Evolutionary conservation across 2,113 vertebrate species (phyloP).

Genomic region (Scalopus aquaticus): DNA sequence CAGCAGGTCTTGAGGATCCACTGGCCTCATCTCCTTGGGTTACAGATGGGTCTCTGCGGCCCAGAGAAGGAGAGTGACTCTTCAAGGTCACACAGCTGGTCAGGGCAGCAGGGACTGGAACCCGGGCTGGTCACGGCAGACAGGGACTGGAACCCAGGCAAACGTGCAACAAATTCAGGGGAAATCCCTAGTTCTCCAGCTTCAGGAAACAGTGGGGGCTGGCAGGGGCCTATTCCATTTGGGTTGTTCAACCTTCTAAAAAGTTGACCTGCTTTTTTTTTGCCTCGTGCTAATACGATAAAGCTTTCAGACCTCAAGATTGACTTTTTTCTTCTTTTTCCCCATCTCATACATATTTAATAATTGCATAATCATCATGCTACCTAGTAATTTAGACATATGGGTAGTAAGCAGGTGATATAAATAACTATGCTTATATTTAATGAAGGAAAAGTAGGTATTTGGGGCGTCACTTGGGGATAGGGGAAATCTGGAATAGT

Average conservation of each 20-base stretch:
- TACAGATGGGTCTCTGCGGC: conserved; percentile 3
- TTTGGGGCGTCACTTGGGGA: background rate
- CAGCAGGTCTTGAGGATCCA: background rate
- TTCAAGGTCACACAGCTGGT: conserved; percentile 50
- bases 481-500: background rate
- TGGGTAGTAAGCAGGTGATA: background rate
- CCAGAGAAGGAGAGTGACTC: background rate
- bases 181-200: background rate
- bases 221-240: background rate
- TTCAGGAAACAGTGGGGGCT: background rate
- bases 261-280: background rate
- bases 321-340: background rate
- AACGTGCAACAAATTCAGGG: too few species aligned
- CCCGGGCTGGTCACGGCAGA: background rate
- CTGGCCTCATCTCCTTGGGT: conserved; percentile 11
- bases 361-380: background rate
- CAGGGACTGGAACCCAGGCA: background rate
- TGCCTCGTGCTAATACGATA: background rate
- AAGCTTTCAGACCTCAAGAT: too few species aligned
- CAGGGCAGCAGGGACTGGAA: background rate
- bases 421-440: background rate
- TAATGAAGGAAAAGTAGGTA: background rate
- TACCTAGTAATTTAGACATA: conserved; percentile 21
- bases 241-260: background rate
- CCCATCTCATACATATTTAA: background rate